Evolutionary conservation across 2,113 vertebrate species (phyloP), one percentile per base, ranked within the genome.

Genomic region (Oplegnathus fasciatus): DNA sequence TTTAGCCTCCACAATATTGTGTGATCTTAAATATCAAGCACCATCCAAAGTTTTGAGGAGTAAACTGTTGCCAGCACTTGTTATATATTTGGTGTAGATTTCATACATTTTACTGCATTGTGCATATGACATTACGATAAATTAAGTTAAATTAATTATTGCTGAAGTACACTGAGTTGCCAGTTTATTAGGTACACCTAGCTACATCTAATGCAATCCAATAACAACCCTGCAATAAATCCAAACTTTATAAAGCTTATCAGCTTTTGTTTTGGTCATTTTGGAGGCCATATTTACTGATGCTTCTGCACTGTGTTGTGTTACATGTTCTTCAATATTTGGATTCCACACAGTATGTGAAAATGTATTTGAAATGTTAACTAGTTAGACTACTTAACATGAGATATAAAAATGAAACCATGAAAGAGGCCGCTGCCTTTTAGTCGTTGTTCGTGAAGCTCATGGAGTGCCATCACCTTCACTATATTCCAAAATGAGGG

Each of bases 21-120:
- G 9, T 70, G 13, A 54, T 64, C 9, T 69, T 65, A 20, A 70
- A 77, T 14, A 64, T 77, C 1, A 74, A 80, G 65, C 37, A 60
- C 54, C 65, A 81, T 60, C n/a, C n/a, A 60, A 77, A 4, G 7
- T 34, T 80, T 50, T 69, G 4, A 32, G 9, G 26, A 68, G 42
- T 46, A 18, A 68, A 30, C 17, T 78, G 20, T 17, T 55, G 28
- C 42, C 6, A 60, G 52, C 34, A 55, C 32, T n/a, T 70, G 75
- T 30, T 2, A 61, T 67, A 13, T 26, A 48, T 52, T 15, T 28
- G 18, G 18, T 44, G 26, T 54, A n/a, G 55, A 68, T 57, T 18
- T 20, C 50, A 44, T 28, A 61, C 10, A 32, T 62, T 80, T n/a
- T n/a, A 69, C n/a, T n/a, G n/a, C n/a, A n/a, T n/a, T n/a, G n/a